Percentiles rank a stretch among this genome's conserved stretches.
phyloP scores from a whole-genome alignment of 1,140 invertebrate species.

The Diachasma alloeum region DNA sequence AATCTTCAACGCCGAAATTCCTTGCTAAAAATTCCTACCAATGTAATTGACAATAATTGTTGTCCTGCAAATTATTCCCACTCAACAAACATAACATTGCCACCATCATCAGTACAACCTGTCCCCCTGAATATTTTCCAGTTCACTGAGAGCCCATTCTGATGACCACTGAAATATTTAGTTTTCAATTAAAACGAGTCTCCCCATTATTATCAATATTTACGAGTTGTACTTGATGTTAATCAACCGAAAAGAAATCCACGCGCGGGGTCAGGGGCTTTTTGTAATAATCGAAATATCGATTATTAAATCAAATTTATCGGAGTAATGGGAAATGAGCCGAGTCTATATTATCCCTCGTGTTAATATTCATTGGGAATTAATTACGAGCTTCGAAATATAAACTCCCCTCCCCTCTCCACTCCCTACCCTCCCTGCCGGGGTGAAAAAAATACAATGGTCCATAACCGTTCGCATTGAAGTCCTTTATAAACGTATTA shows the following conservation, averaged over 20 bases:
- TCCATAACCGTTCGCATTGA: not conserved
- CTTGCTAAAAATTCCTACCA: too few species aligned
- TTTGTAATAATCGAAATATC: not conserved
- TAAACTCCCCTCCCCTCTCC: not conserved
- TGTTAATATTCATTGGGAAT: slow-evolving; percentile 1
- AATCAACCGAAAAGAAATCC: not conserved
- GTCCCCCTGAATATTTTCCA: not conserved
- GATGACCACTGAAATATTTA: not conserved
- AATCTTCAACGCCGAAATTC: too few species aligned
- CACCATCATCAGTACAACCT: not conserved
- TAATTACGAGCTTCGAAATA: not conserved
- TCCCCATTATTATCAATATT: not conserved
- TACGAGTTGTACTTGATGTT: not conserved
- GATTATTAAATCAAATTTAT: slow-evolving; percentile 5
- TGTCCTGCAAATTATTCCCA: too few species aligned
- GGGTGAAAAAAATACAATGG: not conserved
- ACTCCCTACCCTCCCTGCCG: not conserved
- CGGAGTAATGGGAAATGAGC: not conserved
- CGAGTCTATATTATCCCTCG: not conserved
- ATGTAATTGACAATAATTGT: too few species aligned
- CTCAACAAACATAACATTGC: not conserved
- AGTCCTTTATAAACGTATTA: slow-evolving; percentile 3
- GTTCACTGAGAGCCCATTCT: not conserved
- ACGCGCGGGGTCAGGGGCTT: not conserved
- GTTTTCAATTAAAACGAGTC: not conserved